These are phyloP conservation scores for Plectus sambesii DNA, from an alignment of 1,140 invertebrate species.

Conservation along the genomic window DNA sequence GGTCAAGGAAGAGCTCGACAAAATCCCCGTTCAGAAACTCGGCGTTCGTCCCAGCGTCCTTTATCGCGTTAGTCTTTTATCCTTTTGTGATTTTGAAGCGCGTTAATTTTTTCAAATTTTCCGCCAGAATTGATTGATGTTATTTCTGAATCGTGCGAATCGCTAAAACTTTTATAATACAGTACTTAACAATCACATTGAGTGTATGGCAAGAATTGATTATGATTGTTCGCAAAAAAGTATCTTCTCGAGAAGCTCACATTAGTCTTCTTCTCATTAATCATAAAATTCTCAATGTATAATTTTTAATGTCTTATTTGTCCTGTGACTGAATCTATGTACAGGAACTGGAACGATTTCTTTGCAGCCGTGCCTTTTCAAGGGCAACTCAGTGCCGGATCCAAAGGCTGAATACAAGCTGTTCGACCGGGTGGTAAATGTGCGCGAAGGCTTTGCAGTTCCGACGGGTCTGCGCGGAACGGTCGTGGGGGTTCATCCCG, in stretches of 20 bases:
- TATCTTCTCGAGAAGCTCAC: too few relatives aligned
- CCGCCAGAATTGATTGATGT: too few relatives aligned
- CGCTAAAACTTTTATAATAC: too few relatives aligned
- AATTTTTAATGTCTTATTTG: constrained; percentile 5
- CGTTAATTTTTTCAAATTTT: too few relatives aligned
- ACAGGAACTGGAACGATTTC: constrained; percentile 46
- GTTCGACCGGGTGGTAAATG: constrained; percentile 70
- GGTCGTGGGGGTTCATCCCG: constrained; percentile 56
- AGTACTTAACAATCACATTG: too few relatives aligned
- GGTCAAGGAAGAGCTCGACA: constrained; percentile 55
- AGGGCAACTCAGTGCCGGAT: constrained; percentile 54
- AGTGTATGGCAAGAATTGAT: constrained; percentile 1
- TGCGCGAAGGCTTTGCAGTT: constrained; percentile 61
- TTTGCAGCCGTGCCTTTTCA: constrained; percentile 17
- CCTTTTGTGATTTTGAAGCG: too few relatives aligned
- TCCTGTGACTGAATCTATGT: neutral
- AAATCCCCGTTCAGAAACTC: constrained; percentile 50
- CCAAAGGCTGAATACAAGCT: constrained; percentile 56
- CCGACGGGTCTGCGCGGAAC: constrained; percentile 70
- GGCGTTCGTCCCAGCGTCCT: constrained; percentile 11
- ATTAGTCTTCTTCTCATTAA: constrained; percentile 40
- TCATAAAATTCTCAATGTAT: constrained; percentile 47
- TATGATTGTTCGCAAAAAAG: too few relatives aligned
- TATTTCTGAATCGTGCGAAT: too few relatives aligned
- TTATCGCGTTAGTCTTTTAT: constrained; percentile 21